Conservation (phyloP, 2,113 vertebrate genomes). For the Ammodramus savannarum region DNA sequence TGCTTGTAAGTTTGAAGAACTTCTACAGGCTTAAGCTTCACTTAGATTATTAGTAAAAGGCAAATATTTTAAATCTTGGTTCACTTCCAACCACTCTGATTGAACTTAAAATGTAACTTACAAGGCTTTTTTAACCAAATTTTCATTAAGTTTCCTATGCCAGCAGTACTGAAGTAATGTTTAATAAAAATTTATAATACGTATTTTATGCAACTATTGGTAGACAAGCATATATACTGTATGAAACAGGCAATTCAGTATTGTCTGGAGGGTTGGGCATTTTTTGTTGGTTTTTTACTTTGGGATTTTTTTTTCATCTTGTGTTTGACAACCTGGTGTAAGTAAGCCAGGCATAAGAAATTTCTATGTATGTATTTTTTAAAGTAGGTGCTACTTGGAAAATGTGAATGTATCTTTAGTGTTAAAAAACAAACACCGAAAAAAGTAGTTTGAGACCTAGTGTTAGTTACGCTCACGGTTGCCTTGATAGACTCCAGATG, state of each 20-base stretch:
- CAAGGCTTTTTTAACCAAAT: background rate
- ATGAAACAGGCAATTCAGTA: background rate
- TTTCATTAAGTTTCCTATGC: background rate
- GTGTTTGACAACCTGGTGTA: slow-evolving; percentile 4
- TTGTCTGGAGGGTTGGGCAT: background rate
- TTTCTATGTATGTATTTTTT: background rate
- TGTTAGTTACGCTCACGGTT: slow-evolving; percentile 72
- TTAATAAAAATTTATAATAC: background rate
- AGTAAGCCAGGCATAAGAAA: background rate
- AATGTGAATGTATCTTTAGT: slow-evolving; percentile 60
- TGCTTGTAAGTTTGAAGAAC: background rate
- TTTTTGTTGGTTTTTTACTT: background rate
- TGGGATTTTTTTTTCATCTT: background rate
- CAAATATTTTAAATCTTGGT: background rate
- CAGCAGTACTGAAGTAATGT: background rate
- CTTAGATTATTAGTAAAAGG: background rate
- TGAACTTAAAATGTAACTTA: background rate
- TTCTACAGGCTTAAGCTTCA: background rate
- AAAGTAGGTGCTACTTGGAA: slow-evolving; percentile 27
- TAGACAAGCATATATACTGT: background rate
- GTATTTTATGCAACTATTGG: background rate
- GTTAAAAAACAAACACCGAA: slow-evolving; percentile 68
- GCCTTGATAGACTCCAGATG: slow-evolving; percentile 96
- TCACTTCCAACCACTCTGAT: background rate
- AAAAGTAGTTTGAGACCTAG: slow-evolving; percentile 61